These are phyloP conservation scores for Tetanocera ferruginea DNA, from an alignment of 2,888 invertebrate genomes.

Conservation along the genomic window DNA sequence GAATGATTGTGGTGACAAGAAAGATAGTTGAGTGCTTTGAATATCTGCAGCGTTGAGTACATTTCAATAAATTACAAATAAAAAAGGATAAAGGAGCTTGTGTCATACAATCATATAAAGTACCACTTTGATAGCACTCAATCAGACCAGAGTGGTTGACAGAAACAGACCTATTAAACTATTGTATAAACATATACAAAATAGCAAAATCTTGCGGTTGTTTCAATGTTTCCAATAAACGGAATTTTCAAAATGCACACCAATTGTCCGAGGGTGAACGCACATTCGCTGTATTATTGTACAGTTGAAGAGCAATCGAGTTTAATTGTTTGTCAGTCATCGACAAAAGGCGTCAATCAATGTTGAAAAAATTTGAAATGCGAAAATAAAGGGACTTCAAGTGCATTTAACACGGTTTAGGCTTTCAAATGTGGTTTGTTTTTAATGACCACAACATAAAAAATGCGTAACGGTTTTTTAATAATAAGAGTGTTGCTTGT, in stretches of 20 bases:
- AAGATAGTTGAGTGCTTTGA: too few relatives aligned
- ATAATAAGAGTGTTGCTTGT: too few relatives aligned
- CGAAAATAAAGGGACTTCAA: constrained; percentile 52
- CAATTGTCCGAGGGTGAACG: constrained; percentile 26
- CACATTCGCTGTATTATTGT: constrained; percentile 5
- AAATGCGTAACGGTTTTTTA: too few relatives aligned
- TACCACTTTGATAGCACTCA: background rate
- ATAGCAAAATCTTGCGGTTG: constrained; percentile 26
- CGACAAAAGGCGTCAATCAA: constrained; percentile 57
- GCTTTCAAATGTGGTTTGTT: background rate
- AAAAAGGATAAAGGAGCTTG: too few relatives aligned
- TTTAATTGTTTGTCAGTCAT: constrained; percentile 51
- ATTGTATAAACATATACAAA: constrained; percentile 14
- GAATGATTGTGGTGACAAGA: too few relatives aligned
- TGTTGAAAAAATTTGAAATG: constrained; percentile 61
- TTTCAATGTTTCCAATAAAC: background rate
- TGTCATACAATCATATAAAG: too few relatives aligned
- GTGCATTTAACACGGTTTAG: background rate
- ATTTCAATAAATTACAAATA: too few relatives aligned
- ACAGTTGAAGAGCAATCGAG: constrained; percentile 49
- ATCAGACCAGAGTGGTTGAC: constrained; percentile 22
- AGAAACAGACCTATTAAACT: constrained; percentile 5
- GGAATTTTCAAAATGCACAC: background rate
- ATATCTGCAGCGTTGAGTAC: too few relatives aligned
- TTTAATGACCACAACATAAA: background rate